Evolutionary conservation across 2,113 vertebrate species (phyloP).

Genomic region (Sebastes fasciatus): DNA sequence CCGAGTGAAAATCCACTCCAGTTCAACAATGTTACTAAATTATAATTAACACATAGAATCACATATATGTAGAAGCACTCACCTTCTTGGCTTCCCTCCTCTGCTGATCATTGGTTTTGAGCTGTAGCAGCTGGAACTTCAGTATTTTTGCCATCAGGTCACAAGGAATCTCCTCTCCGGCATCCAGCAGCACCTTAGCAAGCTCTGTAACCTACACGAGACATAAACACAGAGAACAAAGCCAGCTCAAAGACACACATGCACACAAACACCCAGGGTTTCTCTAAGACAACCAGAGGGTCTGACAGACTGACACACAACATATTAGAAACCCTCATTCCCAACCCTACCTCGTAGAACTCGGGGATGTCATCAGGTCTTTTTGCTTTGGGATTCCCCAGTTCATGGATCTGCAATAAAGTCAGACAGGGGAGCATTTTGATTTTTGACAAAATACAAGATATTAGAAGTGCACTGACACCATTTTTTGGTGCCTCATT

Average conservation of each 20-base stretch:
- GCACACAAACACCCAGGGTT: not conserved
- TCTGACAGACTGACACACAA: not conserved
- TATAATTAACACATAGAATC: not conserved
- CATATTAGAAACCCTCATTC: not conserved
- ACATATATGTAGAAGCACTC: slow-evolving; percentile 17
- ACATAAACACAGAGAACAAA: not conserved
- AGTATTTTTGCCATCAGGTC: slow-evolving; percentile 90
- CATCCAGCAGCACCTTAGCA: slow-evolving; percentile 87
- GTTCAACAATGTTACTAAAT: not conserved
- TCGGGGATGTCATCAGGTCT: slow-evolving; percentile 77
- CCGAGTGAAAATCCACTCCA: not conserved
- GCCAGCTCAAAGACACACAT: not conserved
- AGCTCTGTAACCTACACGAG: slow-evolving; percentile 83
- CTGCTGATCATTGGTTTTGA: slow-evolving; percentile 87
- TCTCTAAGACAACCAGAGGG: not conserved
- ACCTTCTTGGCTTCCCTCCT: slow-evolving; percentile 83
- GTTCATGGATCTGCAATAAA: slow-evolving; percentile 84
- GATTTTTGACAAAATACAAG: not conserved
- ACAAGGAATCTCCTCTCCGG: slow-evolving; percentile 85
- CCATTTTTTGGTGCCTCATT: too few relatives aligned
- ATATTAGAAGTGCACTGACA: not conserved
- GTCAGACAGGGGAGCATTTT: not conserved
- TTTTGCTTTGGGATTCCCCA: slow-evolving; percentile 84
- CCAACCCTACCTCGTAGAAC: slow-evolving; percentile 86
- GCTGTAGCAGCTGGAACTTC: slow-evolving; percentile 90